Evolutionary conservation across 1,140 invertebrate species (phyloP).

Genomic region (Phymastichus coffea): DNA sequence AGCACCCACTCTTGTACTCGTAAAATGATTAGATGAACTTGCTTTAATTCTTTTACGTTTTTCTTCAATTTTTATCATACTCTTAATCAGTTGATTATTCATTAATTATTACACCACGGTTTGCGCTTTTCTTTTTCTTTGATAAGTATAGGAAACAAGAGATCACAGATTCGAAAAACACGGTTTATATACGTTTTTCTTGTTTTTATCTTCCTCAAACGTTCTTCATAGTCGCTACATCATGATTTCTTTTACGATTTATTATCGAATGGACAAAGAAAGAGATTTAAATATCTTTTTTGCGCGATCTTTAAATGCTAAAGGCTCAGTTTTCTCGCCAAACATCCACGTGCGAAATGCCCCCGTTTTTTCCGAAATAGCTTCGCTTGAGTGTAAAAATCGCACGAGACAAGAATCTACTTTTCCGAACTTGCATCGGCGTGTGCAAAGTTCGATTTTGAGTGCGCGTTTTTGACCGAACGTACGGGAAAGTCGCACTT

Average conservation of each 20-base stretch:
- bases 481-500: too few relatives aligned
- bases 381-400: too few relatives aligned
- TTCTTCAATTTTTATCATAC: slow-evolving; percentile 9
- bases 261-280: neutral
- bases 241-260: slow-evolving; percentile 19
- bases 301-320: slow-evolving; percentile 24
- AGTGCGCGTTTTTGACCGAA: too few relatives aligned
- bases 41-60: slow-evolving; percentile 1
- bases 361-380: slow-evolving; percentile 7
- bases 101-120: slow-evolving; percentile 3
- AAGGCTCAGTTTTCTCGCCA: neutral
- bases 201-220: slow-evolving; percentile 15
- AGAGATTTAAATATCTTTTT: neutral
- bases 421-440: too few relatives aligned
- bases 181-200: slow-evolving; percentile 15
- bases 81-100: slow-evolving; percentile 15
- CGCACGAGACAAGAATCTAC: too few relatives aligned
- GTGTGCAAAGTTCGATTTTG: too few relatives aligned
- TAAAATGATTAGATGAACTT: slow-evolving; percentile 28
- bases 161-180: slow-evolving; percentile 30
- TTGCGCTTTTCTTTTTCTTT: slow-evolving; percentile 20
- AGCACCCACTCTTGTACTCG: slow-evolving; percentile 26
- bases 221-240: neutral
- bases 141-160: slow-evolving; percentile 29
- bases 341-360: slow-evolving; percentile 19